phyloP scores from a whole-genome alignment of 2,113 vertebrate species.

The Nettapus auritus region DNA sequence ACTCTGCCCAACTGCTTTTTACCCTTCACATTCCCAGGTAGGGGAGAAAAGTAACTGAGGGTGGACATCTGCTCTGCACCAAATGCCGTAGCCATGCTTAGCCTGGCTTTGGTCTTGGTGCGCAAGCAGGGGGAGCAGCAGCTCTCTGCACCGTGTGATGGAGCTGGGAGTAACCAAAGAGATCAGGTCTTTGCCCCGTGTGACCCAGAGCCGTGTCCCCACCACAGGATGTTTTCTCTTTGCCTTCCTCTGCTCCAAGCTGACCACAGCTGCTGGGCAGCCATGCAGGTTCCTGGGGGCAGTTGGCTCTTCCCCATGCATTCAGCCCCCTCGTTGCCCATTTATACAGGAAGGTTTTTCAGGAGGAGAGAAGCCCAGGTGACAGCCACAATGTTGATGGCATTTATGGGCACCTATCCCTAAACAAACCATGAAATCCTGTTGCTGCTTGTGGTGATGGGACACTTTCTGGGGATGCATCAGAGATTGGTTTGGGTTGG shows the following conservation, averaged over 20 bases:
- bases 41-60: neutral
- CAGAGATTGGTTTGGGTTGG: neutral
- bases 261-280: accelerated
- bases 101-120: neutral
- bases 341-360: accelerated
- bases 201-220: neutral
- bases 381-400: neutral
- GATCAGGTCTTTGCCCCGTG: accelerated
- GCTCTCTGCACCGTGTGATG: accelerated
- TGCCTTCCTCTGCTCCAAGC: neutral
- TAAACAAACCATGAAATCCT: neutral
- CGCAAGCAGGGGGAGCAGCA: accelerated
- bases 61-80: neutral
- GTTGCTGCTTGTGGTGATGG: neutral
- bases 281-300: accelerated
- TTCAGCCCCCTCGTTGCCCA: accelerated
- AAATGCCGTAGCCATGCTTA: neutral
- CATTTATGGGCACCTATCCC: neutral
- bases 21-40: neutral
- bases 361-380: neutral
- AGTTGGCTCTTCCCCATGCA: accelerated
- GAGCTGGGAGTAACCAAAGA: neutral
- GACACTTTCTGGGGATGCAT: neutral
- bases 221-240: accelerated
- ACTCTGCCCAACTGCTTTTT: neutral